Conservation (phyloP, 2,113 vertebrate genomes). For the Galemys pyrenaicus region DNA sequence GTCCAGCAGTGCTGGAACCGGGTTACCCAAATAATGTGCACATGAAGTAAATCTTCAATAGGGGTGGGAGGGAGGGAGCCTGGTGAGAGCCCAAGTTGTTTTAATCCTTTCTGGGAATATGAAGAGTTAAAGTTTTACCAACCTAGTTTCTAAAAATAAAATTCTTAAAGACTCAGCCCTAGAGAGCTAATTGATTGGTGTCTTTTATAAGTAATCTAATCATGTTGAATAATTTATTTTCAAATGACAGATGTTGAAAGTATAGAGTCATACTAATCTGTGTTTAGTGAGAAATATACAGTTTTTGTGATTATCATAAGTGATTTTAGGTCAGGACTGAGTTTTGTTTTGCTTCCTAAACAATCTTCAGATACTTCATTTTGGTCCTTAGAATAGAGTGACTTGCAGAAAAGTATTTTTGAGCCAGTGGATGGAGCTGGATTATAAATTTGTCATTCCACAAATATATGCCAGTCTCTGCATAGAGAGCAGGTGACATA, state of each 20-base stretch:
- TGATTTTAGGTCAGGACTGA: conserved; percentile 63
- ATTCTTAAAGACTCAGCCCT: conserved; percentile 69
- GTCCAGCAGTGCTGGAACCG: conserved; percentile 58
- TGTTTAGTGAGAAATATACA: conserved; percentile 48
- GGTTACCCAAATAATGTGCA: conserved; percentile 26
- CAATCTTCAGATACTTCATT: not conserved
- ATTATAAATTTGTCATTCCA: not conserved
- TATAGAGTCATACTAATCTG: conserved; percentile 68
- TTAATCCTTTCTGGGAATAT: conserved; percentile 73
- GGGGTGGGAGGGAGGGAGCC: not conserved
- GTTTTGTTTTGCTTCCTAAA: conserved; percentile 49
- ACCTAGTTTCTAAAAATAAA: conserved; percentile 64
- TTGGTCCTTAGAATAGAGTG: conserved; percentile 29
- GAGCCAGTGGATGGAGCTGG: not conserved
- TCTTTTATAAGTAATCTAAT: conserved; percentile 83
- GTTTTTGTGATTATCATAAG: conserved; percentile 23
- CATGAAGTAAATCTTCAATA: conserved; percentile 77
- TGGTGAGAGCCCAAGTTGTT: conserved; percentile 46
- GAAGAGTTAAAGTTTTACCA: conserved; percentile 68
- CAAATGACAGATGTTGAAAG: conserved; percentile 78
- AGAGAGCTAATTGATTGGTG: conserved; percentile 81
- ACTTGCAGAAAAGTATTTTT: conserved; percentile 34
- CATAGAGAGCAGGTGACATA: not conserved
- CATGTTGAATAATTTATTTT: conserved; percentile 86
- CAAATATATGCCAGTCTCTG: not conserved